Evolutionary conservation across 2,888 invertebrate genomes (phyloP).

Genomic region (Pediacus dermestoides): DNA sequence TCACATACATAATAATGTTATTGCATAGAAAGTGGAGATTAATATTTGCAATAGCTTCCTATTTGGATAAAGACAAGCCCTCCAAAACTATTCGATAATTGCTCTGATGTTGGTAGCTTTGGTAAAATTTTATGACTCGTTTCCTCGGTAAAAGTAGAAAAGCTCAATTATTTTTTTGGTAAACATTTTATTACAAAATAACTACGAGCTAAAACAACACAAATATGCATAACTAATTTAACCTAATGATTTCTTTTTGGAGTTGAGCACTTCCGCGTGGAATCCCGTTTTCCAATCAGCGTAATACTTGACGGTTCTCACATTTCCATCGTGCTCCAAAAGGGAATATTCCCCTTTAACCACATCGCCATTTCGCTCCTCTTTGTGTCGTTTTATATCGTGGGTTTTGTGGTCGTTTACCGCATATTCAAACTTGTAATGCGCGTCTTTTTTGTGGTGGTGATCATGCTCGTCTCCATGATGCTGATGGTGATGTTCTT

Average conservation of each 20-base stretch:
- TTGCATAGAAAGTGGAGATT: too few relatives aligned
- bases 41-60: too few relatives aligned
- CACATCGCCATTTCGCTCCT: constrained; percentile 69
- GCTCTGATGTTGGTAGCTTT: too few relatives aligned
- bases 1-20: too few relatives aligned
- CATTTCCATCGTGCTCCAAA: constrained; percentile 70
- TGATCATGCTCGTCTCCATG: constrained; percentile 15
- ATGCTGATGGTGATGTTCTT: constrained; percentile 11
- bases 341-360: constrained; percentile 60
- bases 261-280: constrained; percentile 68
- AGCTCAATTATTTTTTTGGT: too few relatives aligned
- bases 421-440: constrained; percentile 68
- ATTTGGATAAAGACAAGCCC: too few relatives aligned
- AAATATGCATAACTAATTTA: too few relatives aligned
- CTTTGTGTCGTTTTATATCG: constrained; percentile 70
- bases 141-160: too few relatives aligned
- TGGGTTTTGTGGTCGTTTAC: constrained; percentile 73
- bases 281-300: constrained; percentile 78
- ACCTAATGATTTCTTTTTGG: too few relatives aligned
- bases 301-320: constrained; percentile 70
- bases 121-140: too few relatives aligned
- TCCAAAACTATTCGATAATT: too few relatives aligned
- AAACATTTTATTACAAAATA: too few relatives aligned
- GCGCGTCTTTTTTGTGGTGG: constrained; percentile 20
- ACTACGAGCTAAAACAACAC: neutral